Evolutionary conservation across 2,113 vertebrate species (phyloP).

Genomic region (Struthidea cinerea): DNA sequence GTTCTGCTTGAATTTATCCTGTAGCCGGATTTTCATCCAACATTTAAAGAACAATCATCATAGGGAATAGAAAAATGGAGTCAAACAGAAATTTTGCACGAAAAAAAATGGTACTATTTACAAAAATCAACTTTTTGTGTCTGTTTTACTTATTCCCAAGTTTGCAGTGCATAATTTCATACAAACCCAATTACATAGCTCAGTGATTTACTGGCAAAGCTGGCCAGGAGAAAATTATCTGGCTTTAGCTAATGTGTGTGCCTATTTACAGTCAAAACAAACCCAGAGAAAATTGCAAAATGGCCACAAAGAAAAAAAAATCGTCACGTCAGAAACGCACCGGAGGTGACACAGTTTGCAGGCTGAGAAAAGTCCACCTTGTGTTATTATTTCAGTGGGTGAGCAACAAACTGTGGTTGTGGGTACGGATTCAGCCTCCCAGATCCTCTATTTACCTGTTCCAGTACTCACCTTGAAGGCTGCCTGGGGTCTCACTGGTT

Average conservation of each 20-base stretch:
- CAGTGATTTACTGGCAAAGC: conserved; percentile 69
- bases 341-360: background rate
- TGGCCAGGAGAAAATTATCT: conserved; percentile 60
- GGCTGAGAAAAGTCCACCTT: background rate
- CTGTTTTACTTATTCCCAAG: conserved; percentile 40
- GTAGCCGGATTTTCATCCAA: background rate
- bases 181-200: conserved; percentile 70
- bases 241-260: conserved; percentile 43
- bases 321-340: background rate
- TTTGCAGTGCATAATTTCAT: conserved; percentile 40
- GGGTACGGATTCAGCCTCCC: background rate
- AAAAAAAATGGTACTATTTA: background rate
- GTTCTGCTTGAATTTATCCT: background rate
- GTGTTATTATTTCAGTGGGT: background rate
- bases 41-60: background rate
- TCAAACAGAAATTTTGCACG: background rate
- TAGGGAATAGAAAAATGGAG: background rate
- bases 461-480: background rate
- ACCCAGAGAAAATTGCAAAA: conserved; percentile 44
- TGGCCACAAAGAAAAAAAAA: background rate
- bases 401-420: background rate
- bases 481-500: background rate
- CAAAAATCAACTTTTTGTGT: background rate
- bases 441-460: background rate
- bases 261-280: conserved; percentile 59